phyloP scores from a whole-genome alignment of 2,113 vertebrate genomes.

The Callipepla californica region DNA sequence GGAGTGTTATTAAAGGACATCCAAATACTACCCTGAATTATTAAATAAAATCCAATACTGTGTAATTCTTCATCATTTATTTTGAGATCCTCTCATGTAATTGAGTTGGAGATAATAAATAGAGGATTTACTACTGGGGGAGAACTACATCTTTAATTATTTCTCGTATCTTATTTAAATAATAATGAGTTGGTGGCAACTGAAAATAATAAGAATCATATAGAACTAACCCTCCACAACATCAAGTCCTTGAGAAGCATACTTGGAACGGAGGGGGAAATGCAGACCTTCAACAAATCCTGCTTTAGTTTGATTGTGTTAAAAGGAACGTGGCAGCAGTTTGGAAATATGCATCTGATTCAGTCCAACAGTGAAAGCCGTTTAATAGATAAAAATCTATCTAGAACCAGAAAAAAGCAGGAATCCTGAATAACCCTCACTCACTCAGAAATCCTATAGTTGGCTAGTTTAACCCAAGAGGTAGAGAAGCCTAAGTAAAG shows the following conservation, averaged over 20 bases:
- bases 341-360: not conserved
- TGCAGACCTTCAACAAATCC: not conserved
- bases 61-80: not conserved
- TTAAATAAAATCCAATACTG: not conserved
- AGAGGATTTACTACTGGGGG: not conserved
- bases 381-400: not conserved
- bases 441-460: not conserved
- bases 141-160: not conserved
- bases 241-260: not conserved
- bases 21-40: not conserved
- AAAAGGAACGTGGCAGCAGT: not conserved
- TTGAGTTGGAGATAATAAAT: conserved; percentile 3
- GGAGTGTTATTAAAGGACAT: not conserved
- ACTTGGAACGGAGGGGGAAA: not conserved
- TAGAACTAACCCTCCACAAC: not conserved
- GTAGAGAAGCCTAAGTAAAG: not conserved
- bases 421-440: not conserved
- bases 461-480: not conserved
- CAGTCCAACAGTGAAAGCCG: not conserved
- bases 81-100: not conserved
- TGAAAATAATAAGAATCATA: not conserved
- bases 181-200: not conserved
- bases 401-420: not conserved
- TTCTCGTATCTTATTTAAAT: not conserved
- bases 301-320: not conserved